Base-by-base conservation (phyloP, 2,113 vertebrate genomes). In the Setophaga petechia region DNA sequence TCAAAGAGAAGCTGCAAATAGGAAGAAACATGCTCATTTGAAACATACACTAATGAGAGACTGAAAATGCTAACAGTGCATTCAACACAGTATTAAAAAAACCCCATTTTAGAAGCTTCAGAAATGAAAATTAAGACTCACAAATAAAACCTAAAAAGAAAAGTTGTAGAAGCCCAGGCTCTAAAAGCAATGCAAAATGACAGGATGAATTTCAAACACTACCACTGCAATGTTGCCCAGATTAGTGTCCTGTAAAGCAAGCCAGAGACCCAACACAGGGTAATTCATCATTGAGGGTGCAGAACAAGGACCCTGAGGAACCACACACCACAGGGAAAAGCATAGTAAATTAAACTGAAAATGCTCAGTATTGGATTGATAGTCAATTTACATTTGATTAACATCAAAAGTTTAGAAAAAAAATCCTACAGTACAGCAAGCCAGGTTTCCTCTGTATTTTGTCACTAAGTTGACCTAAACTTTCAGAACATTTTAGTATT, bases 1-100 rank as follows among this genome's bases (percentile, higher is more conserved):
- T 99, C 99, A 96, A 99, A 99, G 15, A 99, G 98, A 76, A 99
- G 99, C 99, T 99, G 95, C 27, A 97, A 96, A 91, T 37, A 52
- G 30, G 47, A 89, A 57, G 30, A 57, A 71, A 51, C 21, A 76
- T 2, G 11, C 15, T 66, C 49, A 51, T 51, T 51, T 90, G 39
- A 79, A 87, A 77, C 1, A 1, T 0, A 5, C 25, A 30, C 11
- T 39, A 58, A 39, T 41, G 75, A 75, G 20, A 76, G 22, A 80
- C 54, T 81, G 30, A 82, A 87, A 69, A 55, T 58, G 13, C 39
- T 63, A 77, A 73, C 90, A 86, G 69, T 23, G 24, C 21, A 76
- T 75, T 88, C 66, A 65, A 51, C 23, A n/a, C 15, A 20, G 23
- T 49, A 74, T 44, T 90, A 49, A 73, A 75, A 78, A 65, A 24